Evolutionary conservation across 2,113 vertebrate species (phyloP).

Genomic region (Mirounga angustirostris): DNA sequence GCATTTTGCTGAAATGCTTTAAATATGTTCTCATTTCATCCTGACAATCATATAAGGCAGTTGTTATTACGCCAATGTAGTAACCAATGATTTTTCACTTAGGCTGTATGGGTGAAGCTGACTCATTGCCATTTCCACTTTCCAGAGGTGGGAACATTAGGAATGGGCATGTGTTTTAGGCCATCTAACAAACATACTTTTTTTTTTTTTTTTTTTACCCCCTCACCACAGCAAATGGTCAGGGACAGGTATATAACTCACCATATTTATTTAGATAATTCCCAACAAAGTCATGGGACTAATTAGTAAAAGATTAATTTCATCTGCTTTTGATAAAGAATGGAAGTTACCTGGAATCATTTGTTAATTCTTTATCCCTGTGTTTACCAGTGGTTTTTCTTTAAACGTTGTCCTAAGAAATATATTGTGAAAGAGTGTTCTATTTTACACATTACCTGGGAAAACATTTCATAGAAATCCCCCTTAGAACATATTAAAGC

Average conservation of each 20-base stretch:
- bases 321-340: constrained; percentile 22
- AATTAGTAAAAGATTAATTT: constrained; percentile 10
- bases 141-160: background rate
- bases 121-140: background rate
- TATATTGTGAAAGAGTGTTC: background rate
- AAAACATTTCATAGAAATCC: background rate
- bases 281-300: background rate
- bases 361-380: constrained; percentile 4
- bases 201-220: background rate
- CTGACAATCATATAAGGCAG: background rate
- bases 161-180: background rate
- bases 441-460: background rate
- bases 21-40: background rate
- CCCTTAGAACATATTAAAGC: background rate
- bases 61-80: background rate
- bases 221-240: background rate
- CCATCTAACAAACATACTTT: background rate
- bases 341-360: background rate
- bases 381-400: constrained; percentile 18
- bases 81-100: constrained; percentile 13
- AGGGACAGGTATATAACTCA: background rate
- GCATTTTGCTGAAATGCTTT: background rate
- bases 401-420: constrained; percentile 8
- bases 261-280: constrained; percentile 29
- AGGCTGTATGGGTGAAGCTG: background rate